These are phyloP conservation scores for Proales similis DNA, from an alignment of 1,140 invertebrate genomes.

Conservation along the genomic window DNA sequence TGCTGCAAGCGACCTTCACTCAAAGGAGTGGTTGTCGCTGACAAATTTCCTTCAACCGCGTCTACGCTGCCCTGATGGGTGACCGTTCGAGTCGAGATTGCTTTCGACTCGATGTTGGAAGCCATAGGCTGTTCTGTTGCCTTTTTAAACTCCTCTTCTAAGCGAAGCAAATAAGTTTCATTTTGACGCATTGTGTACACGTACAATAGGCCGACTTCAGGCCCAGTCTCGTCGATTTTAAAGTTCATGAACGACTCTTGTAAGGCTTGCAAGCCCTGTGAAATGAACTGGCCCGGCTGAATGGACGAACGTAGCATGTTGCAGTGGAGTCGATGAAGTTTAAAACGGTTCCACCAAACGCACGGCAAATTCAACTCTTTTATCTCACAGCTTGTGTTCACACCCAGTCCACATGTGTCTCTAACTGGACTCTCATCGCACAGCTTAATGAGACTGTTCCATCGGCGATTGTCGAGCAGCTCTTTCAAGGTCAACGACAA, in stretches of 20 bases:
- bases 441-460: constrained; percentile 15
- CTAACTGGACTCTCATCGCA: no score
- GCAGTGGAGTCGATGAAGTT: constrained; percentile 36
- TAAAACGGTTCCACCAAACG: constrained; percentile 27
- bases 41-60: background rate
- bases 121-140: background rate
- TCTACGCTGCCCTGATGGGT: background rate
- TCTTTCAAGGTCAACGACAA: constrained; percentile 10
- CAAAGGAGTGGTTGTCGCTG: background rate
- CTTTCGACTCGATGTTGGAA: background rate
- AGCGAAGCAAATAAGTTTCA: constrained; percentile 15
- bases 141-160: constrained; percentile 5
- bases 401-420: no score
- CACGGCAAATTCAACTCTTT: no score
- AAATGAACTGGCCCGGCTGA: background rate
- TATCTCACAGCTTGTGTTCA: no score
- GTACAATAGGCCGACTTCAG: constrained; percentile 1
- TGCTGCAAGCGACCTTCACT: background rate
- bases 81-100: background rate
- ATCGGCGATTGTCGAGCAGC: constrained; percentile 7
- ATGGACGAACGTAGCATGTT: constrained; percentile 5
- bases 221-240: constrained; percentile 11
- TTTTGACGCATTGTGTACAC: constrained; percentile 17
- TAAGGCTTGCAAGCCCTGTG: constrained; percentile 11
- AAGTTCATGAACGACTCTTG: constrained; percentile 26